A percentile compares a stretch with the other conserved stretches of the same genome.
Conservation (phyloP, 2,113 vertebrate species). For the Dendrocopos noguchii region DNA sequence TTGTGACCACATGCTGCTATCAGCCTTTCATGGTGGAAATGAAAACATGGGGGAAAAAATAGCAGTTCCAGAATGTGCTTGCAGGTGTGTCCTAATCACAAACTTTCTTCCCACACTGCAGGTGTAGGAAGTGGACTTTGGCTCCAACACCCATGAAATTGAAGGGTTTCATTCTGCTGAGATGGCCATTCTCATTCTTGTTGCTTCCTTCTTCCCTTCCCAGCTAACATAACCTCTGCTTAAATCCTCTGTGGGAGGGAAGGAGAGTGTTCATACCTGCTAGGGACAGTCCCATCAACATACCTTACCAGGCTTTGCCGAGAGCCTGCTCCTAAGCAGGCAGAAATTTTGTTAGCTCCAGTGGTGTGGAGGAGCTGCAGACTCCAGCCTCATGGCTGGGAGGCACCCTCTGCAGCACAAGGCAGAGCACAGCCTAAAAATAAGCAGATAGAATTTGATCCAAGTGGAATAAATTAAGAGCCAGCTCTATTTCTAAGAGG, state of each 20-base stretch:
- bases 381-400: not conserved
- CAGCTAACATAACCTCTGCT: not conserved
- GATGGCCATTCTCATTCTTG: not conserved
- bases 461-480: not conserved
- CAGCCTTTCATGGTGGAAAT: not conserved
- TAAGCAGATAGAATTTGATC: conserved; percentile 22
- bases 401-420: not conserved
- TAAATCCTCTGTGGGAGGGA: not conserved
- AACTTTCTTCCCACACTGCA: conserved; percentile 8
- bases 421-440: conserved; percentile 21
- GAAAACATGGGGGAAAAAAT: conserved; percentile 14
- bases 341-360: not conserved
- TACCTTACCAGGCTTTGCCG: not conserved
- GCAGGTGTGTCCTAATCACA: conserved; percentile 15
- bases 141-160: not conserved
- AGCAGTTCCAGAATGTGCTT: not conserved
- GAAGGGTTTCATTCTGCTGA: not conserved
- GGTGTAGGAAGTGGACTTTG: not conserved
- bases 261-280: not conserved
- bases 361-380: not conserved
- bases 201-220: not conserved
- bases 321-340: not conserved
- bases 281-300: fast-evolving
- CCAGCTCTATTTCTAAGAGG: not conserved
- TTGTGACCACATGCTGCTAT: not conserved